Conservation (phyloP, 2,888 invertebrate genomes). For the Pseudanteris insignis region DNA sequence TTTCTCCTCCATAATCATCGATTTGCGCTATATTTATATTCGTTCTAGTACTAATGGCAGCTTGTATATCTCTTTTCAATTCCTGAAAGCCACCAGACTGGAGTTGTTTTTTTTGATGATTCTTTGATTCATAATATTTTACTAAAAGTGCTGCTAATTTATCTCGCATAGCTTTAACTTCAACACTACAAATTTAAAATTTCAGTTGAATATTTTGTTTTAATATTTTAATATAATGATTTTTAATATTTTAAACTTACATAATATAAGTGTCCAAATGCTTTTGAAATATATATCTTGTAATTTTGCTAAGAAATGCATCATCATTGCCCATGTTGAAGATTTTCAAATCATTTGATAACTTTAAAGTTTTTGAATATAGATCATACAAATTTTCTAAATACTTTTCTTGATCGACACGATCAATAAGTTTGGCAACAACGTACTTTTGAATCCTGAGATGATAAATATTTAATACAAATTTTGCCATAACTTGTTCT, state of each 20-base stretch:
- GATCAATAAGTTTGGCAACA: conserved; percentile 81
- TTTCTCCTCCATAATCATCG: conserved; percentile 97
- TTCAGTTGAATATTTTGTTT: conserved; percentile 2
- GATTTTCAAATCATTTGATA: conserved; percentile 77
- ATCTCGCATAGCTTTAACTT: conserved; percentile 81
- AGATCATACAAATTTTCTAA: conserved; percentile 87
- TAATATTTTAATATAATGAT: conserved; percentile 1
- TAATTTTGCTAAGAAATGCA: conserved; percentile 79
- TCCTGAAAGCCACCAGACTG: conserved; percentile 94
- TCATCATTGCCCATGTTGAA: conserved; percentile 85
- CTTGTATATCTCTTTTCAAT: conserved; percentile 90
- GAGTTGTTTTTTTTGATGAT: conserved; percentile 93
- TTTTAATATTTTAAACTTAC: too few relatives aligned
- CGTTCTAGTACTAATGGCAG: conserved; percentile 88
- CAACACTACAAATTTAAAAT: conserved; percentile 72
- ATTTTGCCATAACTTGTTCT: conserved; percentile 97
- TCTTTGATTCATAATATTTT: conserved; percentile 89
- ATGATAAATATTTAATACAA: conserved; percentile 94
- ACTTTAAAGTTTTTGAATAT: conserved; percentile 83
- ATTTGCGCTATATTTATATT: conserved; percentile 94
- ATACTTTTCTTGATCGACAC: conserved; percentile 87
- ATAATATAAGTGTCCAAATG: conserved; percentile 82
- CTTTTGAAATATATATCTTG: conserved; percentile 82
- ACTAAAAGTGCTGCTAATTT: conserved; percentile 80
- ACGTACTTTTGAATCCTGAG: conserved; percentile 88